phyloP scores from a whole-genome alignment of 2,113 vertebrate genomes.

The Chamaea fasciata region DNA sequence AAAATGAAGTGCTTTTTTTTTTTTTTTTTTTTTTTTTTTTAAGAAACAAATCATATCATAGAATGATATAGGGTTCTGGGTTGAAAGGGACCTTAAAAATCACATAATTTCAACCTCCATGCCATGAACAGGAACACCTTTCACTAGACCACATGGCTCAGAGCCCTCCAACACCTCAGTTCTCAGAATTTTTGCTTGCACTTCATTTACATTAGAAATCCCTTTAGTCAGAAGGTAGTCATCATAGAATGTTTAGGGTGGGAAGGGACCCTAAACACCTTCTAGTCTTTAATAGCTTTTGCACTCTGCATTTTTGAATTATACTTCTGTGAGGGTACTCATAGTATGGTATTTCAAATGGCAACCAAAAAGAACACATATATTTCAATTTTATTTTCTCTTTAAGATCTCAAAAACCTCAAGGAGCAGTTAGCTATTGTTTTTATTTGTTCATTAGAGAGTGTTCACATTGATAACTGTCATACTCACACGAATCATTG shows the following conservation, averaged over 20 bases:
- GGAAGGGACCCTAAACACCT: background rate
- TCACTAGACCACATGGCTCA: background rate
- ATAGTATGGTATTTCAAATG: background rate
- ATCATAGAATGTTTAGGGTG: background rate
- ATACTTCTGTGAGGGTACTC: background rate
- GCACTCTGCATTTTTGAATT: background rate
- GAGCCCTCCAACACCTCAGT: rapidly evolving
- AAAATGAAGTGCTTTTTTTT: background rate
- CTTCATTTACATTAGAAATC: background rate
- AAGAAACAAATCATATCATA: background rate
- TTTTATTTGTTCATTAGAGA: background rate
- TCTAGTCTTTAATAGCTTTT: background rate
- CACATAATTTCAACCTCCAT: rapidly evolving
- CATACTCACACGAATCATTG: background rate
- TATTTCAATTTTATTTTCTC: background rate
- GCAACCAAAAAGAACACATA: background rate
- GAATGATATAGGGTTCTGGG: background rate
- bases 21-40: background rate
- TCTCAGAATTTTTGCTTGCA: background rate
- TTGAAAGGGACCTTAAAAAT: background rate
- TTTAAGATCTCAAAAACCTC: background rate
- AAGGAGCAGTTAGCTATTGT: background rate
- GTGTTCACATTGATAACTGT: background rate
- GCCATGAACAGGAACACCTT: background rate
- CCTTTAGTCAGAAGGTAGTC: background rate